A percentile compares a stretch with the other conserved stretches of the same genome.
Evolutionary conservation across 2,113 vertebrate species (phyloP).

Genomic region (Lipotes vexillifer): DNA sequence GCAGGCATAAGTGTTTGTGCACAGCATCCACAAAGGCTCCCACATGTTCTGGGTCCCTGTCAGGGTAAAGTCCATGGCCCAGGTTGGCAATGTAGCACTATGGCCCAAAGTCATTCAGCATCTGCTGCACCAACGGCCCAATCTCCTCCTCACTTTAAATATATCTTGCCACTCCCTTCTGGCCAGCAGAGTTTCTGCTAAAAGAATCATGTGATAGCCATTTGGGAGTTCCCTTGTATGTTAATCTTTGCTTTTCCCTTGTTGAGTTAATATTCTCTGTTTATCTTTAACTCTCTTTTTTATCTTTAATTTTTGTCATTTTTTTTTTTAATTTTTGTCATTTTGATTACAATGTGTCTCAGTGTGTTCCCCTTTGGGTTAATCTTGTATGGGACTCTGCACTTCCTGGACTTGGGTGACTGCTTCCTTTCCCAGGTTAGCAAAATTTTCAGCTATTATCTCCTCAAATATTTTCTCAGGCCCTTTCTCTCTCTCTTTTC

Average conservation of each 20-base stretch:
- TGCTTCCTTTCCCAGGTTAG: neutral
- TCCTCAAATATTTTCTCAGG: neutral
- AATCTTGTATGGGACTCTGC: neutral
- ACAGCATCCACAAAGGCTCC: slow-evolving; percentile 95
- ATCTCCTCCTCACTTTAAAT: slow-evolving; percentile 78
- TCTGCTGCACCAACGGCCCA: slow-evolving; percentile 87
- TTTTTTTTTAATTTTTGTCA: neutral
- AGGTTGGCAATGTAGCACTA: slow-evolving; percentile 95
- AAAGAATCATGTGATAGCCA: neutral
- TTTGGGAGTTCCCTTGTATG: neutral
- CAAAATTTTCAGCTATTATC: neutral
- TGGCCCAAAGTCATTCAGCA: slow-evolving; percentile 94
- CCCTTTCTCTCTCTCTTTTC: neutral
- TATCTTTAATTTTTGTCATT: neutral
- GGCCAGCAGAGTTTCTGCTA: neutral
- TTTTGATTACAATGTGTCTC: neutral
- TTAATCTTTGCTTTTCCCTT: neutral
- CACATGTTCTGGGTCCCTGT: slow-evolving; percentile 94
- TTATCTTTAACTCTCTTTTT: neutral
- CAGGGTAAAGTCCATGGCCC: slow-evolving; percentile 96
- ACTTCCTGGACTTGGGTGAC: neutral
- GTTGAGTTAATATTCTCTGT: neutral
- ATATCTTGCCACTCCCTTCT: neutral
- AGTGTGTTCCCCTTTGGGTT: neutral
- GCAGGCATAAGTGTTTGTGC: slow-evolving; percentile 87